Evolutionary conservation across 1,140 invertebrate species (phyloP), one percentile per base, ranked within the genome.

Genomic region (Drosophila auraria): DNA sequence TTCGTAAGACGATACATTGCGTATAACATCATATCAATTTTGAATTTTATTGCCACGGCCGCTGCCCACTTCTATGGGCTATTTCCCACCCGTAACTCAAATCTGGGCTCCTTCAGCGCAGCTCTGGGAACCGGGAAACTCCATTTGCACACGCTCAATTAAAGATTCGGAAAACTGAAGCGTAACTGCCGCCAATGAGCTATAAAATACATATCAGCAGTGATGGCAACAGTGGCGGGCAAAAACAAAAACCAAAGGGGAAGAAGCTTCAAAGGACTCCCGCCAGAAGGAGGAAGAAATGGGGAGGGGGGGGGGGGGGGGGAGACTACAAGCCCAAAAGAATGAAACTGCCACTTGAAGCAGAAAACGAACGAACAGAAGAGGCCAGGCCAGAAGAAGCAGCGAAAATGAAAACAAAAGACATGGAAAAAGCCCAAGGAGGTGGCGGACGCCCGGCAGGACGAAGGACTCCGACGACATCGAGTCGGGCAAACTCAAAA

Each of bases 301-400:
- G 0, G 17, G n/a, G 8, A 27, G 30, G 44, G 36, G 11, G 40
- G 0, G 17, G n/a, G 8, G 17, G 30, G 44, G 36, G 11, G 40
- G 30, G 9, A 8, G 25, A 20, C 36, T 56, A 60, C 61, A 71
- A 54, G 65, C 64, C 63, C 57, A 69, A 86, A 78, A 87, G 80
- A 89, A 84, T 89, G 80, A 83, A 89, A 87, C 84, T 80, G 83
- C 81, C 54, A 83, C 81, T 89, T 87, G 77, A 87, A 74, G 77
- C 83, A 60, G 70, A 84, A 81, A 83, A 79, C 70, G 69, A 72
- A 72, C 54, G 54, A 60, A 72, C 17, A 30, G 57, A 73, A 54
- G 68, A 73, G 65, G 61, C 33, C 27, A 30, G 70, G 11, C 38
- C 33, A 36, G 30, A 44, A 49, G 23, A 47, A 38, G 54, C 36